Conservation (phyloP, 2,113 vertebrate species). For the Apistogramma diplotaenia region DNA sequence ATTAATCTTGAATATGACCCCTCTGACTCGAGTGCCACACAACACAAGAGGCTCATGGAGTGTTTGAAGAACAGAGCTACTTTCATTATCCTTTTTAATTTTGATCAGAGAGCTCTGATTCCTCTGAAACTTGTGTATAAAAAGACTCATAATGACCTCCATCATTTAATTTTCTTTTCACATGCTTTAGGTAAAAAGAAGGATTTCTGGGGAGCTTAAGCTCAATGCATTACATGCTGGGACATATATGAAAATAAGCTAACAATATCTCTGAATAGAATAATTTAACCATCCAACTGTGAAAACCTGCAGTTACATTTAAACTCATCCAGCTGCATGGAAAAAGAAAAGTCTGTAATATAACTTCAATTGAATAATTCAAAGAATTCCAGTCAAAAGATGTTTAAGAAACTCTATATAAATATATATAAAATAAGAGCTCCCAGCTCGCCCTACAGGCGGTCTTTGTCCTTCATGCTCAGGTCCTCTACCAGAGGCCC, state of each 20-base stretch:
- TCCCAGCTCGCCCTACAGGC: too few relatives aligned
- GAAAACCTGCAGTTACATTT: too few relatives aligned
- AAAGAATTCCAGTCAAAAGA: too few relatives aligned
- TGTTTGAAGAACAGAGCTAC: neutral
- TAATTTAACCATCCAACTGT: neutral
- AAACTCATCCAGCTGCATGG: neutral
- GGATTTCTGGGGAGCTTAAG: neutral
- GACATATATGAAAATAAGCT: neutral
- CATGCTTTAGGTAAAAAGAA: neutral
- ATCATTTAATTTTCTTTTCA: neutral
- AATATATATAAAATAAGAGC: too few relatives aligned
- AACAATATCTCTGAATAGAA: neutral
- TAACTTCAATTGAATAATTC: too few relatives aligned
- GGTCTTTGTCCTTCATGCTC: too few relatives aligned
- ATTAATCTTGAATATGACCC: neutral
- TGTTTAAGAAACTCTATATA: too few relatives aligned
- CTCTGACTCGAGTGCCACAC: neutral
- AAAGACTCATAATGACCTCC: neutral
- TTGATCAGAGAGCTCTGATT: neutral
- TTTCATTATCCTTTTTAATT: neutral
- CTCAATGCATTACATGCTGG: neutral
- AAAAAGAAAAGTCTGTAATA: too few relatives aligned
- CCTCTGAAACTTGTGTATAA: neutral
- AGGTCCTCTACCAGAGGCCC: too few relatives aligned
- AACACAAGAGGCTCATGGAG: neutral